Conservation (phyloP, 2,113 vertebrate species). For the Hippopotamus amphibius region DNA sequence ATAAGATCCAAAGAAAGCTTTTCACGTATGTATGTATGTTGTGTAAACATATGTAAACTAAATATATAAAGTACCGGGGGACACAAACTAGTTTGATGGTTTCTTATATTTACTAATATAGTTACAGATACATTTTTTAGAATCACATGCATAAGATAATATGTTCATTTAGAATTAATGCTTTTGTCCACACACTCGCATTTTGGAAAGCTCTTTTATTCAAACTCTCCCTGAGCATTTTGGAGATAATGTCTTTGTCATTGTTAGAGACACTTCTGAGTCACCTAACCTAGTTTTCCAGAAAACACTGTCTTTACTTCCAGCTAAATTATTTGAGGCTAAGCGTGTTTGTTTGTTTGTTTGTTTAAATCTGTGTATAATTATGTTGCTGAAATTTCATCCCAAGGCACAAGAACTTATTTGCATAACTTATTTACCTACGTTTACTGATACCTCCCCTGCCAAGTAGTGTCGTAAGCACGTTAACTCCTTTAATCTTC, state of each 20-base stretch:
- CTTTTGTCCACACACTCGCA: background rate
- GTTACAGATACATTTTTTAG: background rate
- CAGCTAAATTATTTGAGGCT: conserved; percentile 42
- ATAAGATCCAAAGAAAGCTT: background rate
- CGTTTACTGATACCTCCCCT: background rate
- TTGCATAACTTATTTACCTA: background rate
- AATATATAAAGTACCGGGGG: background rate
- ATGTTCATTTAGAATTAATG: background rate
- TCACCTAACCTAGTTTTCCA: conserved; percentile 48
- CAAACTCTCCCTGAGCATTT: background rate
- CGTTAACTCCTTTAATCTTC: background rate
- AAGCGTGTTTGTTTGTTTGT: background rate
- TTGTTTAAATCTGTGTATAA: background rate
- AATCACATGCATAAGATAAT: background rate
- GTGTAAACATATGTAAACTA: background rate
- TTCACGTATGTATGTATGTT: background rate
- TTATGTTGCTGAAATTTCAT: background rate
- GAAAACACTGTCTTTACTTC: conserved; percentile 29
- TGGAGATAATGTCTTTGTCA: background rate
- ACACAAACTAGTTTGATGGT: background rate
- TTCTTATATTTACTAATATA: background rate
- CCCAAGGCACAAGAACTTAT: background rate
- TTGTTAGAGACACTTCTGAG: background rate
- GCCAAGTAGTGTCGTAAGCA: background rate
- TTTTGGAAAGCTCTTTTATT: background rate